A percentile compares a stretch with the other conserved stretches of the same genome.
Conservation (phyloP, 2,888 invertebrate genomes). For the Chrysotoxum bicinctum region DNA sequence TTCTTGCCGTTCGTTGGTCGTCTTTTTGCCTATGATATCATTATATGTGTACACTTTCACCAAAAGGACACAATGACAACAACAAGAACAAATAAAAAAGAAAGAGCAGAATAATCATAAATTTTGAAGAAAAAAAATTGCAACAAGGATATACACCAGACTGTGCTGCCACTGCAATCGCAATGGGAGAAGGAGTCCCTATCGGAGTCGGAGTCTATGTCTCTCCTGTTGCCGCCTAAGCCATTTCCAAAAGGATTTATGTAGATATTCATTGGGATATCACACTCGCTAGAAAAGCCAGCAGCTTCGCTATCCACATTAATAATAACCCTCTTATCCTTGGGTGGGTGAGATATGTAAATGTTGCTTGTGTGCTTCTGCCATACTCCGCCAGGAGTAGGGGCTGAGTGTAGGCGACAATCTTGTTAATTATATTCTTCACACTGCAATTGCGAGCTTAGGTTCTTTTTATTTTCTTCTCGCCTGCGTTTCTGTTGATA, state of each 20-base stretch:
- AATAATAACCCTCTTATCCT: slow-evolving; percentile 67
- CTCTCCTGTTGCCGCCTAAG: slow-evolving; percentile 62
- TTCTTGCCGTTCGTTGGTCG: slow-evolving; percentile 12
- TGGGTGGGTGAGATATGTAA: slow-evolving; percentile 60
- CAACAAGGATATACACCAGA: slow-evolving; percentile 60
- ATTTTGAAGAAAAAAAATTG: slow-evolving; percentile 41
- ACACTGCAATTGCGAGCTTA: slow-evolving; percentile 65
- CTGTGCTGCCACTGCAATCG: slow-evolving; percentile 9
- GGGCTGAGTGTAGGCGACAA: slow-evolving; percentile 62
- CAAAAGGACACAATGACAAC: slow-evolving; percentile 18
- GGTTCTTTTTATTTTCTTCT: slow-evolving; percentile 24
- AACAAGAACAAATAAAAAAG: slow-evolving; percentile 22
- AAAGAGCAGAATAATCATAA: slow-evolving; percentile 66
- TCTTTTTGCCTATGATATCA: slow-evolving; percentile 52
- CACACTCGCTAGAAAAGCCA: slow-evolving; percentile 51
- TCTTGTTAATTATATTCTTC: slow-evolving; percentile 73
- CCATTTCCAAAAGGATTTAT: slow-evolving; percentile 71
- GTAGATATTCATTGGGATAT: slow-evolving; percentile 73
- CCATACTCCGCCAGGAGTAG: background rate
- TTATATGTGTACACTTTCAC: slow-evolving; percentile 41
- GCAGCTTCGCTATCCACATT: slow-evolving; percentile 58
- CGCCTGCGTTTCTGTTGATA: slow-evolving; percentile 68
- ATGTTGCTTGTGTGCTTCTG: slow-evolving; percentile 26
- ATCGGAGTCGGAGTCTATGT: slow-evolving; percentile 42
- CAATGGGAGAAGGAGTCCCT: slow-evolving; percentile 32